Evolutionary conservation across 2,888 invertebrate species (phyloP), one percentile per base, ranked within the genome.

Genomic region (Harpalus rufipes): DNA sequence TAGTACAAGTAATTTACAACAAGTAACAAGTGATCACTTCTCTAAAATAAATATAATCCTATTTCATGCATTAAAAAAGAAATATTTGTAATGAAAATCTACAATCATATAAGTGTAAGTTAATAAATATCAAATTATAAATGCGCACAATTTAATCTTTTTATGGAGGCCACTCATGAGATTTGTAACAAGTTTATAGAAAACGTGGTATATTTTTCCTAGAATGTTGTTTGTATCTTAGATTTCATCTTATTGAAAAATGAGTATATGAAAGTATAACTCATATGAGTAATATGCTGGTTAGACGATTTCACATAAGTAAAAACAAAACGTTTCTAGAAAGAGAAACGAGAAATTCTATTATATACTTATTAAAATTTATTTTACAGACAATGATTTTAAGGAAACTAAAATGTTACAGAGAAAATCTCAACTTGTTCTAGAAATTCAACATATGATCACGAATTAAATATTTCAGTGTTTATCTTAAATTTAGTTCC

Each of bases 351-450:
- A 21, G 63, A 51, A 51, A 51, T 51, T 51, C 44, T 51, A 51
- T 51, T 51, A 51, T 51, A 51, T 51, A 51, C 44, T 51, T 51
- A 51, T 51, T 51, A 51, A 51, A 51, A 51, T 51, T 51, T 51
- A 68, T 68, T 68, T 68, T 68, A 32, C 14, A 68, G 32, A 68
- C 68, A 68, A 68, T 68, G 68, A 68, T 68, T 68, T 68, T 14
- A 68, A 6, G 68, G 68, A 68, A 32, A 68, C 32, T 21, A 32
- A 63, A 8, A 51, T 51, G 44, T 0, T 51, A 10, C 44, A 51
- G 44, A 12, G 44, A 51, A 51, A 51, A 51, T 51, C 44, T 51
- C 44, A 51, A 51, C 12, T 51, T 51, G 44, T 12, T 51, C 44
- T 51, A 51, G 10, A 51, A 51, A 2, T 51, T 51, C 44, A 10